Conservation (phyloP, 1,140 invertebrate genomes). For the Melitaea cinxia region DNA sequence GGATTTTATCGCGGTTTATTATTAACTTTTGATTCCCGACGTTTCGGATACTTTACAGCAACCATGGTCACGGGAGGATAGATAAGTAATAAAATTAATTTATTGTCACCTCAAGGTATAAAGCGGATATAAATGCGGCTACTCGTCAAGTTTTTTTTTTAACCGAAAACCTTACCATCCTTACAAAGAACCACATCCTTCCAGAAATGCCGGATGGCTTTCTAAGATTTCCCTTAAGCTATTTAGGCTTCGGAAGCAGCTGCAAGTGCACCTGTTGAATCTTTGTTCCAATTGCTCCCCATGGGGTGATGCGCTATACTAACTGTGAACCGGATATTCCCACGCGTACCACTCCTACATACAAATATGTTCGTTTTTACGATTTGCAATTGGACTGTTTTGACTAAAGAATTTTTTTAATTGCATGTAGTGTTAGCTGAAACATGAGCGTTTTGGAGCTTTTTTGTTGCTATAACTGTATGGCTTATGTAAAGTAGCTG, state of each 20-base stretch:
- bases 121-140: too few species aligned
- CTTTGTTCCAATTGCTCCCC: slow-evolving; percentile 51
- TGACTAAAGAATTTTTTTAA: slow-evolving; percentile 1
- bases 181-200: slow-evolving; percentile 48
- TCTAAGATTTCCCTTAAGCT: slow-evolving; percentile 42
- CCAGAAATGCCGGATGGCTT: slow-evolving; percentile 35
- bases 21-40: too few species aligned
- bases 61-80: too few species aligned
- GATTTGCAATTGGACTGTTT: slow-evolving; percentile 24
- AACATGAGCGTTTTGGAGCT: too few species aligned
- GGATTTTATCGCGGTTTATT: too few species aligned
- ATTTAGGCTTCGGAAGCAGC: slow-evolving; percentile 69
- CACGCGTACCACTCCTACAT: slow-evolving; percentile 57
- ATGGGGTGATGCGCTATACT: slow-evolving; percentile 38
- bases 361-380: slow-evolving; percentile 41
- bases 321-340: slow-evolving; percentile 63
- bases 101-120: too few species aligned
- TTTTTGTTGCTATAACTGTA: too few species aligned
- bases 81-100: too few species aligned
- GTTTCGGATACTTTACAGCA: too few species aligned
- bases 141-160: slow-evolving; percentile 1
- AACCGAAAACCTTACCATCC: not conserved
- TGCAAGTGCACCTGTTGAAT: slow-evolving; percentile 57
- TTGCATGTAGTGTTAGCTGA: too few species aligned
- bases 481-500: too few species aligned